Percentiles rank a stretch among this genome's conserved stretches.
These are phyloP conservation scores for Chloropsis hardwickii DNA, from an alignment of 2,113 vertebrate genomes.

Conservation along the genomic window DNA sequence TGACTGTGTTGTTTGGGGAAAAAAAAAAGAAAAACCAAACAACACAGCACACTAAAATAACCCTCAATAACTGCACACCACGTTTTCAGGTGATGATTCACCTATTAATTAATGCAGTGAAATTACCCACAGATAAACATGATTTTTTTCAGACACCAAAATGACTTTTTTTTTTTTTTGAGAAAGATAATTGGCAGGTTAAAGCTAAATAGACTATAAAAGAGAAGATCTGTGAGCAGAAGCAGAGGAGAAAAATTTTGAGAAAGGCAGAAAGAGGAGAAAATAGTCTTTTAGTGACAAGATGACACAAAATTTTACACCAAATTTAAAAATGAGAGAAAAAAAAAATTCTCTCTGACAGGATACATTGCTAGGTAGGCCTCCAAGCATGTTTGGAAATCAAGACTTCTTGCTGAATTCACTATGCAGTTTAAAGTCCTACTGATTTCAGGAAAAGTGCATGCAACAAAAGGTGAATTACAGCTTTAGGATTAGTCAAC, in stretches of 20 bases:
- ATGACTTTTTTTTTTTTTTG: neutral
- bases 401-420: neutral
- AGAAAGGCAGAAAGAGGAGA: neutral
- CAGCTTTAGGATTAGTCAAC: neutral
- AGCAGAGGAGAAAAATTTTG: neutral
- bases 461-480: neutral
- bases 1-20: neutral
- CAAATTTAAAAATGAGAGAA: neutral
- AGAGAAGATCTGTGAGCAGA: neutral
- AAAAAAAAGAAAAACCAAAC: neutral
- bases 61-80: neutral
- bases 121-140: neutral
- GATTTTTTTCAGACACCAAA: neutral
- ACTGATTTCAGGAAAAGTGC: neutral
- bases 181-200: neutral
- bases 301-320: neutral
- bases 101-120: neutral
- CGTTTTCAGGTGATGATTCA: neutral
- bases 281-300: neutral
- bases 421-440: neutral
- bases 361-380: neutral
- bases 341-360: neutral
- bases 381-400: rapidly evolving
- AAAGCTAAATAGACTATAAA: neutral
- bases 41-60: neutral